A percentile compares a stretch with the other conserved stretches of the same genome.
Conservation (phyloP, 2,888 invertebrate species). For the Cryptophagus acutangulus region DNA sequence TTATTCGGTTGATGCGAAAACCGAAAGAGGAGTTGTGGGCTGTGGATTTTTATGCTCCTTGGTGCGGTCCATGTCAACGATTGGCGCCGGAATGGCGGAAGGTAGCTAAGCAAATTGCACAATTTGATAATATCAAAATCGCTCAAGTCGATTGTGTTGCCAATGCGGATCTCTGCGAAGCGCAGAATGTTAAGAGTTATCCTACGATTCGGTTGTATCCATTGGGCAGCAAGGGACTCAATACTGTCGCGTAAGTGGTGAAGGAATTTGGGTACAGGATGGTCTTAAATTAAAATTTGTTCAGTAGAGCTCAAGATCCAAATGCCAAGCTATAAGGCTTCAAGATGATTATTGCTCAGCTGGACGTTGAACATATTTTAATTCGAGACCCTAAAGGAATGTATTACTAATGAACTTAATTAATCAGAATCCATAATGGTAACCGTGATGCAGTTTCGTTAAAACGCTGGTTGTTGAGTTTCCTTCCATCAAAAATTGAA, state of each 20-base stretch:
- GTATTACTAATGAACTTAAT: slow-evolving; percentile 22
- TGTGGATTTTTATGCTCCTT: slow-evolving; percentile 68
- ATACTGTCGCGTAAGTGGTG: slow-evolving; percentile 50
- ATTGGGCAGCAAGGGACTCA: slow-evolving; percentile 50
- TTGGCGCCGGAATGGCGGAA: slow-evolving; percentile 63
- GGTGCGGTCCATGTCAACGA: slow-evolving; percentile 71
- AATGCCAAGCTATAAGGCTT: slow-evolving; percentile 3
- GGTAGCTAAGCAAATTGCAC: slow-evolving; percentile 53
- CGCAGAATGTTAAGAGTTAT: slow-evolving; percentile 59
- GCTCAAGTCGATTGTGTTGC: slow-evolving; percentile 65
- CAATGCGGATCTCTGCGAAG: slow-evolving; percentile 53
- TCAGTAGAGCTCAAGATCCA: background rate
- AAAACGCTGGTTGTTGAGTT: slow-evolving; percentile 59
- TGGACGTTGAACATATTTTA: no score
- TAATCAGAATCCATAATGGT: slow-evolving; percentile 54
- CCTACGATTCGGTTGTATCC: slow-evolving; percentile 67
- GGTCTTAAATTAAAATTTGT: background rate
- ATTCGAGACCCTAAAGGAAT: slow-evolving; percentile 4
- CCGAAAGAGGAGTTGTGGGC: slow-evolving; percentile 57
- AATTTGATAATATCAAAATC: slow-evolving; percentile 52
- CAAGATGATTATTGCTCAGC: background rate
- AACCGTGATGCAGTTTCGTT: slow-evolving; percentile 59
- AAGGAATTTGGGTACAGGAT: background rate
- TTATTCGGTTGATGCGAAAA: slow-evolving; percentile 54
- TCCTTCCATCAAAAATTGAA: slow-evolving; percentile 56